Evolutionary conservation across 2,888 invertebrate species (phyloP).

Genomic region (Nomada hirtipes): DNA sequence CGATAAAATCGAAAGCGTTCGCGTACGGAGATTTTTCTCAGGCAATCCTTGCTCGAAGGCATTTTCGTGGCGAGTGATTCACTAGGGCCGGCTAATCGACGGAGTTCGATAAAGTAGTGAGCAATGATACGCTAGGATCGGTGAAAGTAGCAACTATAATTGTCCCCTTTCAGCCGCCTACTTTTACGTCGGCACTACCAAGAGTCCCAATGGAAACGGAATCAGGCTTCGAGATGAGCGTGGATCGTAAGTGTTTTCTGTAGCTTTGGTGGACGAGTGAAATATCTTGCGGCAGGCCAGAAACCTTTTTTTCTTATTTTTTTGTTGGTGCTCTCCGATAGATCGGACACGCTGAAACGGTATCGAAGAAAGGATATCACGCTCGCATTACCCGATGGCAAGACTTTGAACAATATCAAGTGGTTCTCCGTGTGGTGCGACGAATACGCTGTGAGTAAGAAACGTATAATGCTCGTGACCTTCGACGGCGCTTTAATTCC

Average conservation of each 20-base stretch:
- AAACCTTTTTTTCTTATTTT: neutral
- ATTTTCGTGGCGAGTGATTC: neutral
- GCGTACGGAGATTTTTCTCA: conserved; percentile 1
- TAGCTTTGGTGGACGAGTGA: too few relatives aligned
- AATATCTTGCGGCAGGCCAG: too few relatives aligned
- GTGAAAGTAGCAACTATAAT: neutral
- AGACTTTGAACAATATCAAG: conserved; percentile 91
- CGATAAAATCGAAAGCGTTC: conserved; percentile 36
- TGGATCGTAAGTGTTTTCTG: conserved; percentile 86
- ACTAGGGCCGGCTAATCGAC: conserved; percentile 10
- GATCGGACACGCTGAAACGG: conserved; percentile 90
- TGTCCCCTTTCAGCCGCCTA: conserved; percentile 90
- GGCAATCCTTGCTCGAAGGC: neutral
- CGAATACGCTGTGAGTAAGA: conserved; percentile 91
- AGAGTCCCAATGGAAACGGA: conserved; percentile 89
- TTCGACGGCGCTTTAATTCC: conserved; percentile 49
- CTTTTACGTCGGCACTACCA: conserved; percentile 93
- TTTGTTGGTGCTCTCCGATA: conserved; percentile 73
- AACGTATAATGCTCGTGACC: conserved; percentile 62
- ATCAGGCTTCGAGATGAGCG: conserved; percentile 93
- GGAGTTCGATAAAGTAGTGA: conserved; percentile 1
- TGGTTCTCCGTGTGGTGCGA: conserved; percentile 98
- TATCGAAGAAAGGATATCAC: conserved; percentile 94
- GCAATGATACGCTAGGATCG: neutral
- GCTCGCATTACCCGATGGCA: conserved; percentile 94